These are phyloP conservation scores for Probaryconus sp. DNA, from an alignment of 1,140 invertebrate species.

Conservation along the genomic window DNA sequence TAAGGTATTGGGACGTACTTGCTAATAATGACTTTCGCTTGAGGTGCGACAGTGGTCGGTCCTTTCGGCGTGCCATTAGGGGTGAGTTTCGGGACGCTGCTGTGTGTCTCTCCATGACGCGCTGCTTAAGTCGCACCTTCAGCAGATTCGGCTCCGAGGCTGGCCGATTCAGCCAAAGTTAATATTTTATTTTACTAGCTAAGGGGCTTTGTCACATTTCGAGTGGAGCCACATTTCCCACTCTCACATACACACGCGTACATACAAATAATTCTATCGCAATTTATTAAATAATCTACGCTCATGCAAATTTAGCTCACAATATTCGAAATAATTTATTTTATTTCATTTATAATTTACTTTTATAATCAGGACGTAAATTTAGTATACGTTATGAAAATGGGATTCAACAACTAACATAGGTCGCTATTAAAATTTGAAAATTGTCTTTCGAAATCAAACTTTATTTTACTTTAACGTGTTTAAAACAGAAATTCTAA, in stretches of 20 bases:
- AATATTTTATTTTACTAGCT: constrained; percentile 61
- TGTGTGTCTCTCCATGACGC: constrained; percentile 91
- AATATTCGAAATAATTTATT: no score
- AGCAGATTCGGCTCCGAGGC: constrained; percentile 98
- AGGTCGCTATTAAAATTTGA: constrained; percentile 6
- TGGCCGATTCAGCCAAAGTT: constrained; percentile 80
- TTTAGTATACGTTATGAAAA: no score
- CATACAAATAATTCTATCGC: constrained; percentile 51
- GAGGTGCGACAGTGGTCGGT: constrained; percentile 85
- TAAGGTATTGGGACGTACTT: constrained; percentile 82
- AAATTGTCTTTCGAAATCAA: no score
- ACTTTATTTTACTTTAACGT: no score
- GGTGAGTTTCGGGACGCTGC: constrained; percentile 83
- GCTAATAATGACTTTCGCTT: constrained; percentile 87
- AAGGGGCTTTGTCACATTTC: constrained; percentile 22
- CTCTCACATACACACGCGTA: constrained; percentile 46
- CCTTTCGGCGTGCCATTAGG: constrained; percentile 90
- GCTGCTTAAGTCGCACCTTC: constrained; percentile 97
- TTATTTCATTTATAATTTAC: no score
- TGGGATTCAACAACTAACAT: no score
- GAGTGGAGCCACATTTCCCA: constrained; percentile 20
- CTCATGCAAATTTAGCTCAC: no score
- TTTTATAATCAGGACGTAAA: no score
- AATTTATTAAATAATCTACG: no score
- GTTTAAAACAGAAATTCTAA: no score